Conservation (phyloP, 2,888 invertebrate species). For the Watsonalla binaria region DNA sequence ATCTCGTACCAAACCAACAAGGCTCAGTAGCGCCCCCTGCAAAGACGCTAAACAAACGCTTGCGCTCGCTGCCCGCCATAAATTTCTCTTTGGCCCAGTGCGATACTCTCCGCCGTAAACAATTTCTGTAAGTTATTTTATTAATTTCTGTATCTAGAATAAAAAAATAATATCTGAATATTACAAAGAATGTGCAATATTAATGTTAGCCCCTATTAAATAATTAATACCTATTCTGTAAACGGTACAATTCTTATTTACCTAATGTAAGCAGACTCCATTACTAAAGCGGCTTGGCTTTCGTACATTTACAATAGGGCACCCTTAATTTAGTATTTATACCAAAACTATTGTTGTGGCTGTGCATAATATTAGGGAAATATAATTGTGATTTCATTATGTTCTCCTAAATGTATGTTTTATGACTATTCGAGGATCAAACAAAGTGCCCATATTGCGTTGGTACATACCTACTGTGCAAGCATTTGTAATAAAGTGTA, state of each 20-base stretch:
- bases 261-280: constrained; percentile 56
- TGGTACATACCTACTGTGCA: background rate
- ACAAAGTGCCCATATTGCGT: background rate
- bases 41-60: constrained; percentile 65
- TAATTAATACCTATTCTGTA: background rate
- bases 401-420: too few species aligned
- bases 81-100: constrained; percentile 55
- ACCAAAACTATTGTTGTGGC: background rate
- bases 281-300: constrained; percentile 47
- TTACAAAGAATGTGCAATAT: too few species aligned
- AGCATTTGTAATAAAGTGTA: constrained; percentile 18
- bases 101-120: constrained; percentile 65
- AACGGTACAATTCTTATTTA: constrained; percentile 13
- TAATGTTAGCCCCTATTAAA: too few species aligned
- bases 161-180: background rate
- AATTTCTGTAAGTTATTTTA: constrained; percentile 59
- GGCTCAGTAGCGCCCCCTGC: constrained; percentile 62
- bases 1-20: too few species aligned
- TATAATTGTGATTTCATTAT: background rate
- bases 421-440: too few species aligned
- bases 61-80: constrained; percentile 61
- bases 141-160: constrained; percentile 15
- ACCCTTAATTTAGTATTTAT: too few species aligned
- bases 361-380: too few species aligned
- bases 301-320: constrained; percentile 10